Conservation (phyloP, 2,888 invertebrate species). For the Endomychus coccineus region DNA sequence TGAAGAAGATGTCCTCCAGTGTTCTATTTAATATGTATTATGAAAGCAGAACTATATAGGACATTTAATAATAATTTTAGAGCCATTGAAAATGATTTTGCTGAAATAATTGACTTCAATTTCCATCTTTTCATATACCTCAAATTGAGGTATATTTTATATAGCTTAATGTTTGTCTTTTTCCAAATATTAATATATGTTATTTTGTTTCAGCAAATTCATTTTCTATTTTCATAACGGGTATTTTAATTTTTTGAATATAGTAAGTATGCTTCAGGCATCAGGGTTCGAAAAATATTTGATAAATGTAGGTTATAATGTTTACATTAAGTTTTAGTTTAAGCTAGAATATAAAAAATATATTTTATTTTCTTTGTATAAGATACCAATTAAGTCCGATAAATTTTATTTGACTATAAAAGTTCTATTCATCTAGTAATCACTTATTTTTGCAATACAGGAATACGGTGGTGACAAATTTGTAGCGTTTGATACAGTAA, state of each 20-base stretch:
- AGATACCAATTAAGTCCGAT: conserved; percentile 11
- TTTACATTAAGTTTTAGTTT: conserved; percentile 15
- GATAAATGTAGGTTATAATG: conserved; percentile 14
- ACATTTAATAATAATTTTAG: conserved; percentile 8
- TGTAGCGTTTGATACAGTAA: too few relatives aligned
- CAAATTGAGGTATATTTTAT: too few relatives aligned
- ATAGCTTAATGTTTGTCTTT: too few relatives aligned
- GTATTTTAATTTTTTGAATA: conserved; percentile 15
- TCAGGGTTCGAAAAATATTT: conserved; percentile 14
- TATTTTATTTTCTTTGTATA: too few relatives aligned
- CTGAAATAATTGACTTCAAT: too few relatives aligned
- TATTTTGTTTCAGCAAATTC: too few relatives aligned
- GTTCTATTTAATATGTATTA: conserved; percentile 1
- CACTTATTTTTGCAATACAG: too few relatives aligned
- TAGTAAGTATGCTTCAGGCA: conserved; percentile 9
- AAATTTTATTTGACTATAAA: conserved; percentile 11
- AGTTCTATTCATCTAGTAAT: too few relatives aligned
- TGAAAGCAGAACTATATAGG: conserved; percentile 1
- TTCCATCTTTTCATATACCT: too few relatives aligned
- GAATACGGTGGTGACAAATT: too few relatives aligned
- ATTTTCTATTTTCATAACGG: conserved; percentile 13
- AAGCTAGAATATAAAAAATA: conserved; percentile 14
- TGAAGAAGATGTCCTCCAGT: conserved; percentile 12
- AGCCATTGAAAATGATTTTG: too few relatives aligned
- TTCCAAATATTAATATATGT: too few relatives aligned